A percentile compares a stretch with the other conserved stretches of the same genome.
Evolutionary conservation across 2,797 vertebrate species (phyloP).

Genomic region (Pteronotus mesoamericanus): DNA sequence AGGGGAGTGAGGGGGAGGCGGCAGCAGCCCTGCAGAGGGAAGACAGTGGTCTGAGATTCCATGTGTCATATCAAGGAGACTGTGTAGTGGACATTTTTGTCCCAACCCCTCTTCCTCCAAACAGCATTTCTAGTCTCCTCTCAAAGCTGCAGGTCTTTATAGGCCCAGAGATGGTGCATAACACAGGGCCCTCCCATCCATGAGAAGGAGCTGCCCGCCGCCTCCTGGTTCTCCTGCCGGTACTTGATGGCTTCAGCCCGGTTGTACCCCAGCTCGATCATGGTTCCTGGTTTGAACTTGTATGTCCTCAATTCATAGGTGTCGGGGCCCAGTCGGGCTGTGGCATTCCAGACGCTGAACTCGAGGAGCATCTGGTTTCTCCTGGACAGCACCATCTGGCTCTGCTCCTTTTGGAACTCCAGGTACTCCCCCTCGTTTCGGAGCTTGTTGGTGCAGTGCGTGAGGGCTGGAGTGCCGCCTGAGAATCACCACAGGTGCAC

Average conservation of each 20-base stretch:
- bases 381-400: neutral
- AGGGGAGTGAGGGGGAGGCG: neutral
- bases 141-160: slow-evolving; percentile 90
- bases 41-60: slow-evolving; percentile 93
- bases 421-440: neutral
- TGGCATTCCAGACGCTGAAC: neutral
- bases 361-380: neutral
- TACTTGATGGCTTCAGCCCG: neutral
- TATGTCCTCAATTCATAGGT: neutral
- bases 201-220: neutral
- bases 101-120: slow-evolving; percentile 90
- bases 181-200: neutral
- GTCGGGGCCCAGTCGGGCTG: neutral
- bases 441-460: neutral
- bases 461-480: neutral
- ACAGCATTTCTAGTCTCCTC: slow-evolving; percentile 86
- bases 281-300: neutral
- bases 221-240: neutral
- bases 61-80: slow-evolving; percentile 94
- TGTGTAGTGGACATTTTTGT: slow-evolving; percentile 90
- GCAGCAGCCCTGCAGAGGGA: slow-evolving; percentile 86
- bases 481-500: slow-evolving; percentile 46
- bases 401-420: neutral
- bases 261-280: neutral
- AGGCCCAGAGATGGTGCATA: slow-evolving; percentile 78